These are phyloP conservation scores for Pammene fasciana DNA, from an alignment of 2,888 invertebrate species.

Conservation along the genomic window DNA sequence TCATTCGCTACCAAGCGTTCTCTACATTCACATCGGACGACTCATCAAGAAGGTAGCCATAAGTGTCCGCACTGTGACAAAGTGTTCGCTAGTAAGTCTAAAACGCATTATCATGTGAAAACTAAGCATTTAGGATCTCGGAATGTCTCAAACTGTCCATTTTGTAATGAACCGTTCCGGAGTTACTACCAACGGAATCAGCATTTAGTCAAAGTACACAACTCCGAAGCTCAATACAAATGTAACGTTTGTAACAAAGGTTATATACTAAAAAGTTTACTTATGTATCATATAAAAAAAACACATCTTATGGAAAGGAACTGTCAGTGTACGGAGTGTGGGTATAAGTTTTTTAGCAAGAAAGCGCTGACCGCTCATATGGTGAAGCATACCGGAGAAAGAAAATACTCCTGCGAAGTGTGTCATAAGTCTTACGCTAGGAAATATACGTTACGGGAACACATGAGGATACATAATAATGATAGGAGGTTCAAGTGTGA, in stretches of 20 bases:
- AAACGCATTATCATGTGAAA: conserved; percentile 72
- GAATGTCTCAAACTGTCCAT: conserved; percentile 71
- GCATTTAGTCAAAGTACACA: conserved; percentile 72
- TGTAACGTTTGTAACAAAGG: conserved; percentile 70
- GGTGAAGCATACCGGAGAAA: conserved; percentile 75
- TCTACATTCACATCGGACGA: conserved; percentile 61
- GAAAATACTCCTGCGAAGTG: conserved; percentile 64
- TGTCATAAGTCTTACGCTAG: conserved; percentile 74
- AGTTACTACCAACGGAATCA: conserved; percentile 74
- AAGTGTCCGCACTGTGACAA: conserved; percentile 74
- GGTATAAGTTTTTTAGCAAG: conserved; percentile 78
- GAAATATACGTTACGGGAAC: conserved; percentile 65
- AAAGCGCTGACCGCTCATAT: conserved; percentile 80
- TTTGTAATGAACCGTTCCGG: conserved; percentile 67
- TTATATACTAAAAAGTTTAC: conserved; percentile 66
- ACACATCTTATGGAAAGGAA: conserved; percentile 77
- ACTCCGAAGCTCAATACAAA: conserved; percentile 71
- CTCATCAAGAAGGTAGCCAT: conserved; percentile 67
- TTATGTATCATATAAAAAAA: conserved; percentile 74
- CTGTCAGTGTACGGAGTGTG: conserved; percentile 78
- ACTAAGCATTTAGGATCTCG: conserved; percentile 69
- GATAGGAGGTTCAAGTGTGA: conserved; percentile 71
- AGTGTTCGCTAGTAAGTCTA: conserved; percentile 62
- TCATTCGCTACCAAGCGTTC: conserved; percentile 68
- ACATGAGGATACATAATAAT: conserved; percentile 74